Evolutionary conservation across 2,113 vertebrate genomes (phyloP).

Genomic region (Willisornis vidua): DNA sequence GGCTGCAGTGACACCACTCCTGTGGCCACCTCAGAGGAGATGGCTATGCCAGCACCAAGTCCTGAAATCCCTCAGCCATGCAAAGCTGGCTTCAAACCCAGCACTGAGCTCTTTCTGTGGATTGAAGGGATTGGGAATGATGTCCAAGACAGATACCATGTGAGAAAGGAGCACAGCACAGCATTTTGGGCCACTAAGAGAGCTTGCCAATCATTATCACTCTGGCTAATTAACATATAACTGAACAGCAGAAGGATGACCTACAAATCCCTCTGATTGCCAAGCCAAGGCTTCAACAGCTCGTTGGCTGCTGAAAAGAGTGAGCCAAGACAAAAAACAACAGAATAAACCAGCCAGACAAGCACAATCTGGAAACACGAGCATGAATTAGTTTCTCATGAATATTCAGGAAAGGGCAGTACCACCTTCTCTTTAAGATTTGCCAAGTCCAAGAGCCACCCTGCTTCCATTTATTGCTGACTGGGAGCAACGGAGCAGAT

Average conservation of each 20-base stretch:
- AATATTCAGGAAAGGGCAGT: slow-evolving; percentile 31
- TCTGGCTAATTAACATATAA: background rate
- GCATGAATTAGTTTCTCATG: slow-evolving; percentile 22
- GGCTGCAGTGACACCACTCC: background rate
- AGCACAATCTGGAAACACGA: slow-evolving; percentile 2
- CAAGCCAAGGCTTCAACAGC: background rate
- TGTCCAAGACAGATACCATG: rapidly evolving
- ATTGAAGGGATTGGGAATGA: background rate
- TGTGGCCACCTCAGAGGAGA: background rate
- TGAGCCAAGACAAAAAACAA: background rate
- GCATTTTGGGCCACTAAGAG: background rate
- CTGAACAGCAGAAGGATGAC: slow-evolving; percentile 29
- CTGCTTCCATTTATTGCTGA: background rate
- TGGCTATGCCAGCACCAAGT: background rate
- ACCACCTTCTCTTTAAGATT: background rate
- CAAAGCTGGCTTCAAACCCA: background rate
- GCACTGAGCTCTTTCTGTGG: background rate
- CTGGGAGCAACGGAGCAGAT: rapidly evolving
- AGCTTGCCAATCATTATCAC: background rate
- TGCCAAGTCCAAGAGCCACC: background rate
- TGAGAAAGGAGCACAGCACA: rapidly evolving
- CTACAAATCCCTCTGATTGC: background rate
- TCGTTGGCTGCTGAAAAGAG: slow-evolving; percentile 10
- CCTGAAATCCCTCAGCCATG: rapidly evolving
- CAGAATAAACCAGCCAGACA: background rate